Evolutionary conservation across 2,113 vertebrate genomes (phyloP), one percentile per base, ranked within the genome.

Genomic region (Amblyopsis rosae): DNA sequence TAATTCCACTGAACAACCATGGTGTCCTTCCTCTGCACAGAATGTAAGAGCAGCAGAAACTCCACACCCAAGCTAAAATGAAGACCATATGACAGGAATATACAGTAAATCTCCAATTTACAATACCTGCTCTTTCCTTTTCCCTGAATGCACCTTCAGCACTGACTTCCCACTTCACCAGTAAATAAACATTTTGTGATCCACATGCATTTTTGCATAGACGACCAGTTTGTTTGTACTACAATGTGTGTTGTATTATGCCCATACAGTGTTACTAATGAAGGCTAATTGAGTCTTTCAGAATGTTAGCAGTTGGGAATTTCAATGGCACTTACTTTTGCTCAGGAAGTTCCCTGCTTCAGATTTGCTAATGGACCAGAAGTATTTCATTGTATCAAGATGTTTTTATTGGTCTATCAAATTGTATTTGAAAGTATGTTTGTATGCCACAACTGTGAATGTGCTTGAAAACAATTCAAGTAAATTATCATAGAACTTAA

Each of bases 381-480:
- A 33, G 65, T 61, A n/a, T 67, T 16, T 58, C 47, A 33, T 54
- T 65, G 54, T 65, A 53, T 79, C 68, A 50, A 50, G 32, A 56
- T 3, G 17, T 13, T 7, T 68, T 35, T 19, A 60, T 48, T 68
- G 26, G 68, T 12, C 9, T 77, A 73, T 73, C 62, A 73, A 65
- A 62, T 72, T 72, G 65, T 70, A 65, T 80, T 76, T 74, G 50
- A 55, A 62, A 54, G 32, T 67, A 73, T 83, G 74, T 79, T 55
- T 55, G 16, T 65, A 77, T 73, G 77, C 76, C 82, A 78, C 72
- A 73, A 86, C 85, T 87, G 82, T 83, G 86, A 90, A 88, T 75
- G 71, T 85, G 77, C 82, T 60, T 62, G 10, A 65, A 26, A 69
- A 82, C 67, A 35, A 73, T 56, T 63, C 16, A 67, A 60, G 73